These are phyloP conservation scores for Spinus olivaceus DNA, from an alignment of 2,797 vertebrate genomes.

Conservation along the genomic window DNA sequence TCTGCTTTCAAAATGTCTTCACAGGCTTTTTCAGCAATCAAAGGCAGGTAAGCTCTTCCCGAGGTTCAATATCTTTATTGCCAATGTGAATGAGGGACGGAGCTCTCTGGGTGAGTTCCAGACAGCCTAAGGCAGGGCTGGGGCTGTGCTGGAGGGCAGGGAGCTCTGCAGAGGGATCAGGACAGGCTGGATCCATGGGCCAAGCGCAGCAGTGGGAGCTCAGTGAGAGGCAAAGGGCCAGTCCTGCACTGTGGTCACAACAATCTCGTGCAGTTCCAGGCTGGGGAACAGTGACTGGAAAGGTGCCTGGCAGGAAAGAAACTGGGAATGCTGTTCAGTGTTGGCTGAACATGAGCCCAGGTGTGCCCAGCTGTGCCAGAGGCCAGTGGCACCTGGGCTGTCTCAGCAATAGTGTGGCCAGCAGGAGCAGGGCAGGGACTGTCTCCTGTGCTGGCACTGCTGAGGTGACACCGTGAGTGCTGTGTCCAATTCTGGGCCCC, in stretches of 20 bases:
- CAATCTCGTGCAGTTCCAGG: background rate
- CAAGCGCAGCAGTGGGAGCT: background rate
- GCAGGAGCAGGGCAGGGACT: background rate
- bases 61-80: background rate
- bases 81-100: accelerated
- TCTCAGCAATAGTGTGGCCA: background rate
- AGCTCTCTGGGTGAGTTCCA: background rate
- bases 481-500: background rate
- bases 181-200: background rate
- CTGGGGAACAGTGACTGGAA: background rate
- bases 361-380: background rate
- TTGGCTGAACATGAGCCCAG: background rate
- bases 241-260: background rate
- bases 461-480: background rate
- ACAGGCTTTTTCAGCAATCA: background rate
- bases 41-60: background rate
- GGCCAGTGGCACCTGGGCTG: background rate
- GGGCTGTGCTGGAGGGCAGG: no score
- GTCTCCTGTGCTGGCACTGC: background rate
- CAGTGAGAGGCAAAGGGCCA: background rate
- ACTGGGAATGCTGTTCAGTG: background rate
- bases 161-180: background rate
- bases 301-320: background rate
- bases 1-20: background rate
- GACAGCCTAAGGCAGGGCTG: accelerated